phyloP scores from a whole-genome alignment of 2,113 vertebrate genomes.

The Strix aluco region DNA sequence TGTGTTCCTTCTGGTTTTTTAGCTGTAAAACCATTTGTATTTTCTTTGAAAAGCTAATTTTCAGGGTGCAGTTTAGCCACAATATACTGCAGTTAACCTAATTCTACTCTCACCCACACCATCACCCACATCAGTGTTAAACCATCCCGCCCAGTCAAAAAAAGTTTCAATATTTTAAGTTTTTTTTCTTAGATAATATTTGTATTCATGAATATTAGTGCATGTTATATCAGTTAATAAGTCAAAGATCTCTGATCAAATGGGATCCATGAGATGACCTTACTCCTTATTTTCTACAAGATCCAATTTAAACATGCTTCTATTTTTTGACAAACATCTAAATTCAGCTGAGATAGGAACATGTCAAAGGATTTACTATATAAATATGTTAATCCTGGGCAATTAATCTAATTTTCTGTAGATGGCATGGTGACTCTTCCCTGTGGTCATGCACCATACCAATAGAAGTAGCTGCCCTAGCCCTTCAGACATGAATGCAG shows the following conservation, averaged over 20 bases:
- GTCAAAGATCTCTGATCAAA: neutral
- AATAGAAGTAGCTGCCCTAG: neutral
- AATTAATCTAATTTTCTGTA: neutral
- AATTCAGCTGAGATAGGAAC: neutral
- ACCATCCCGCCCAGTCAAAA: fast-evolving
- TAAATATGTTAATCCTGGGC: neutral
- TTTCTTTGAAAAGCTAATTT: neutral
- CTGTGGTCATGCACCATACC: neutral
- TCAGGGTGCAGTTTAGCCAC: neutral
- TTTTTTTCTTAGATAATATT: neutral
- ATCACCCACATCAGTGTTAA: neutral
- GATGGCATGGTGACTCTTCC: neutral
- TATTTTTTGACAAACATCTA: neutral
- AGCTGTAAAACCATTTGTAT: neutral
- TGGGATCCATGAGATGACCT: neutral
- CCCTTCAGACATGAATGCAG: neutral
- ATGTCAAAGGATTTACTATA: neutral
- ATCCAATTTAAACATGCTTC: neutral
- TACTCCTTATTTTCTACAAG: neutral
- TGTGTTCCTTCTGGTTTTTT: neutral
- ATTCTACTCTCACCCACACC: neutral
- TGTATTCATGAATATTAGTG: neutral
- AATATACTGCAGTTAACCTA: neutral
- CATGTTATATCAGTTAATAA: neutral
- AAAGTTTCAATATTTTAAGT: neutral